phyloP scores from a whole-genome alignment of 2,797 vertebrate genomes.

The Borostomias antarcticus region DNA sequence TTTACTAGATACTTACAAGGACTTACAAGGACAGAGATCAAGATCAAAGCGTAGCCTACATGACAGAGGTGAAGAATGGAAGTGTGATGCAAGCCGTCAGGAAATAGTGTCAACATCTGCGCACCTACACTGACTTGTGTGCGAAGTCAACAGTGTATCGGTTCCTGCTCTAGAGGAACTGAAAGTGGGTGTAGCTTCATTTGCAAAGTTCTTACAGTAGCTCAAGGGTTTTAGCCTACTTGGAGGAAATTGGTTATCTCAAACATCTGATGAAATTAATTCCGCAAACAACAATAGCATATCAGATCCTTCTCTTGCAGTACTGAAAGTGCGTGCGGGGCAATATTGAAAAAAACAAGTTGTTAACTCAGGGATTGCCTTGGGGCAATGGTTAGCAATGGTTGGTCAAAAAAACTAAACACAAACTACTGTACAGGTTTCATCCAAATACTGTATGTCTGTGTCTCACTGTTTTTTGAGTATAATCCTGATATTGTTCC shows the following conservation, averaged over 20 bases:
- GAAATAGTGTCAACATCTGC: constrained; percentile 44
- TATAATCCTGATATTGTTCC: constrained; percentile 15
- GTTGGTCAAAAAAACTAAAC: too few relatives aligned
- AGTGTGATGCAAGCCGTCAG: constrained; percentile 39
- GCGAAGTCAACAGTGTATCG: constrained; percentile 33
- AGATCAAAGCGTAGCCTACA: constrained; percentile 46
- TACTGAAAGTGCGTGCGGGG: not conserved
- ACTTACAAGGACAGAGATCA: constrained; percentile 41
- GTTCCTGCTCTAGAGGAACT: constrained; percentile 29
- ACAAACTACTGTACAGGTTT: too few relatives aligned
- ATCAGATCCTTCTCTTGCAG: too few relatives aligned
- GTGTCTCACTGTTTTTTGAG: constrained; percentile 22
- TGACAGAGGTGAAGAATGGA: constrained; percentile 45
- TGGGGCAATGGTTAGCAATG: not conserved
- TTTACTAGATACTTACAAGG: constrained; percentile 65
- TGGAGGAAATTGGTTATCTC: too few relatives aligned
- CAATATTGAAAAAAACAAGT: too few relatives aligned
- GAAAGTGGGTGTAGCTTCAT: too few relatives aligned
- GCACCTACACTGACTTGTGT: constrained; percentile 37
- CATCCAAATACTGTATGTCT: too few relatives aligned
- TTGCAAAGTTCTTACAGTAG: too few relatives aligned
- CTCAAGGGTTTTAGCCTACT: too few relatives aligned
- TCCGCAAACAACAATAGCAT: too few relatives aligned
- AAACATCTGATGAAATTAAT: too few relatives aligned
- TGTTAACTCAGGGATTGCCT: not conserved